Conservation (phyloP, 2,888 invertebrate genomes). For the Petrophora chlorosata region DNA sequence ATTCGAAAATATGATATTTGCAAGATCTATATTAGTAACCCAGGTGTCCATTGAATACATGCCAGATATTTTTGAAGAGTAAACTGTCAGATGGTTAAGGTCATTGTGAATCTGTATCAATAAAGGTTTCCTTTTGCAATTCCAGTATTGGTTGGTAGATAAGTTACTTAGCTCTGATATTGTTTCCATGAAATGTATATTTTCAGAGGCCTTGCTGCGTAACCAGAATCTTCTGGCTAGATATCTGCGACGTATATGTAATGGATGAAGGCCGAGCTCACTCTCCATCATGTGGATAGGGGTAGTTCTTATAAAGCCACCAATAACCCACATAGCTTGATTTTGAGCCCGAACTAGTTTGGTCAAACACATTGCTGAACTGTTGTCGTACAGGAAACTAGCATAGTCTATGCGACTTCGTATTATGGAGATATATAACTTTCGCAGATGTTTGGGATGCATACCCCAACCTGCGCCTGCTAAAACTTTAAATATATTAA, state of each 20-base stretch:
- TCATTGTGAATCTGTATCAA: too few species aligned
- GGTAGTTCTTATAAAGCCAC: not conserved
- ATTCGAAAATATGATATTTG: too few species aligned
- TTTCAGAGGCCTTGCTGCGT: not conserved
- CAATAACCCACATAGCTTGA: not conserved
- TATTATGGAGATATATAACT: not conserved
- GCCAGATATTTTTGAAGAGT: too few species aligned
- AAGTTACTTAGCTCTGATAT: too few species aligned
- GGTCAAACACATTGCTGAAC: not conserved
- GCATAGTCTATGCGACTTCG: not conserved
- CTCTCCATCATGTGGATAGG: not conserved
- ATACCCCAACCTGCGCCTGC: not conserved
- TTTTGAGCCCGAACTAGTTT: not conserved
- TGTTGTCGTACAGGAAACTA: too few species aligned
- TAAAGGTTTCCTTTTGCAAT: too few species aligned
- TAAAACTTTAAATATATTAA: not conserved
- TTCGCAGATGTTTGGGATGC: not conserved
- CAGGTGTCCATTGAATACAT: too few species aligned
- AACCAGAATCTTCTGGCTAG: not conserved
- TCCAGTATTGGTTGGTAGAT: too few species aligned
- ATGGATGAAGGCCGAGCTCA: not conserved
- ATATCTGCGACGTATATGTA: not conserved
- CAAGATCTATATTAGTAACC: too few species aligned
- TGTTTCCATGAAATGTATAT: not conserved
- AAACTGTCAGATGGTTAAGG: too few species aligned